phyloP scores from a whole-genome alignment of 2,797 vertebrate genomes.

The Mormyrus hasselquistii region DNA sequence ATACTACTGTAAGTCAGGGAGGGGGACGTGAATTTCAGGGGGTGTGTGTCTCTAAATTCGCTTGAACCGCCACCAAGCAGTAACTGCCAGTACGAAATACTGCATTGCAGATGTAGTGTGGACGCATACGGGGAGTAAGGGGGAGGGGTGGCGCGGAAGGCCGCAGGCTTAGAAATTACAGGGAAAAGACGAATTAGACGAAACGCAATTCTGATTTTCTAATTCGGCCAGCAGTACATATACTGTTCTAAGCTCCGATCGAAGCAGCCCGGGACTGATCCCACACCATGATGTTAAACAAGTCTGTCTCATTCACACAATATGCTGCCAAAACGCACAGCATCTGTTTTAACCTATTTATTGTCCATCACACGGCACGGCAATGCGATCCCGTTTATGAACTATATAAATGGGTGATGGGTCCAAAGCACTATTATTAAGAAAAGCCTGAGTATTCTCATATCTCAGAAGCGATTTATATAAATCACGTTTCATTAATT shows the following conservation, averaged over 20 bases:
- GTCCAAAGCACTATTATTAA: not conserved
- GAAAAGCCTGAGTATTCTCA: not conserved
- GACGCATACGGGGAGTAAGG: constrained; percentile 28
- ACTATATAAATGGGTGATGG: not conserved
- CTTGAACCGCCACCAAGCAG: not conserved
- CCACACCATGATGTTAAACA: not conserved
- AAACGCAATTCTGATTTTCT: not conserved
- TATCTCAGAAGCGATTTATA: not conserved
- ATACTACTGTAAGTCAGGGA: not conserved
- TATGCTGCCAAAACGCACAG: not conserved
- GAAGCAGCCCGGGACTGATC: not conserved
- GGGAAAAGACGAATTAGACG: not conserved
- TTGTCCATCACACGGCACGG: not conserved
- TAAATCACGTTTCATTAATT: not conserved
- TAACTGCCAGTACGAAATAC: constrained; percentile 36
- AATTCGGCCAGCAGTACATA: not conserved
- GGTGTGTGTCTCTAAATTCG: constrained; percentile 34
- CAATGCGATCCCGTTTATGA: not conserved
- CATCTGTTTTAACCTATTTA: not conserved
- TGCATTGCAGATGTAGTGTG: constrained; percentile 70
- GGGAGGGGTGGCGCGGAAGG: constrained; percentile 5
- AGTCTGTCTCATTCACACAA: not conserved
- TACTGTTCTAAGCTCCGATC: not conserved
- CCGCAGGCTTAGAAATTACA: not conserved
- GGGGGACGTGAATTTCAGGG: not conserved